Evolutionary conservation across 1,140 invertebrate species (phyloP).

Genomic region (Procambarus virginalis): DNA sequence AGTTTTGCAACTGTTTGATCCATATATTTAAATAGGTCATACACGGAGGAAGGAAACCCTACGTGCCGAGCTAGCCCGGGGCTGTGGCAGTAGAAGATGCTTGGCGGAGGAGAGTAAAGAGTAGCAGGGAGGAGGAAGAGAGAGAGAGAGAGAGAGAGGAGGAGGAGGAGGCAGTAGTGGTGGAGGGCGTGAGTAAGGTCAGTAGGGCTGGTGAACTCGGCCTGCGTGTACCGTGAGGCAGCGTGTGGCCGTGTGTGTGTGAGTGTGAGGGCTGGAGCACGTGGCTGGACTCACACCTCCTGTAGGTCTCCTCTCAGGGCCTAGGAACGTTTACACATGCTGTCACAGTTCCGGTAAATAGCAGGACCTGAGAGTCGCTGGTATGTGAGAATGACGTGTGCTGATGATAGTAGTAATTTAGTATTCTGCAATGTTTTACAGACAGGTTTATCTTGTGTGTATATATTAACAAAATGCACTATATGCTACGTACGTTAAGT

Average conservation of each 20-base stretch:
- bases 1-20: no score
- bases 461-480: no score
- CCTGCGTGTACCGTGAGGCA: conserved; percentile 1
- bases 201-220: conserved; percentile 15
- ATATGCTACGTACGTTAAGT: no score
- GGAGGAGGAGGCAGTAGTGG: not conserved
- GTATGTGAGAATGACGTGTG: not conserved
- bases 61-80: no score
- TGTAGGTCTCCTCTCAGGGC: no score
- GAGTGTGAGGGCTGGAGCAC: not conserved
- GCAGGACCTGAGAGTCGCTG: not conserved
- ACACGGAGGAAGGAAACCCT: no score
- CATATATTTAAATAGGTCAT: no score
- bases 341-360: no score
- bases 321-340: no score
- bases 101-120: not conserved
- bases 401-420: no score
- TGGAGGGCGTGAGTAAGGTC: not conserved
- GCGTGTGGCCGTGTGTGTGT: not conserved
- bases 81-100: not conserved
- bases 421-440: no score
- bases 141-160: not conserved
- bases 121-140: not conserved
- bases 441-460: no score
- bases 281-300: not conserved